Evolutionary conservation across 2,797 vertebrate species (phyloP), one percentile per base, ranked within the genome.

Genomic region (Lagocephalus sceleratus): DNA sequence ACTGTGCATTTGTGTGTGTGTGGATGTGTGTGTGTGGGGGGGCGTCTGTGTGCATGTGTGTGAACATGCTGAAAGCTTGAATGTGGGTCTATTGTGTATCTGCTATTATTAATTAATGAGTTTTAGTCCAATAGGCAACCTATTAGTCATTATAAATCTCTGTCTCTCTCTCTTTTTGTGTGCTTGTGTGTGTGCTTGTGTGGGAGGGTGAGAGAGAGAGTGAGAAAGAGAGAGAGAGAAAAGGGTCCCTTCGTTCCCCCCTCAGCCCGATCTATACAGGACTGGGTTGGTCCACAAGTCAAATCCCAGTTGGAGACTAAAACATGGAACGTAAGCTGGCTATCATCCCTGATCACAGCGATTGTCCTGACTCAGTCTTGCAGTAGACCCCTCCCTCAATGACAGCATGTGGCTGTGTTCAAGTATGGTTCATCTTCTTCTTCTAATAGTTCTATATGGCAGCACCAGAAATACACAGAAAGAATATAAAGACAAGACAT

Each of bases 81-180:
- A 91, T 85, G 80, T 67, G 68, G 82, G 83, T 75, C 83, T 81
- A 85, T 91, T 92, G 89, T 91, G 85, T 79, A 74, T 86, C 84
- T 78, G 88, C 91, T 91, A 88, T 93, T 93, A 94, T 96, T 94
- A 93, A 97, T 96, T 93, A 93, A 95, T 95, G 93, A 94, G 92
- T 88, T 73, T 80, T 86, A 89, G 87, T 75, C 83, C 68, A 17
- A 8, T 43, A 87, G 89, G 89, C 87, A 86, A 92, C 92, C 91
- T 88, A 92, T 94, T 94, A 88, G 75, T 91, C 87, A 87, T 83
- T 75, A 77, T 69, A 38, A 47, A 51, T 52, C 2, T 14, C 12
- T 14, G 2, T 14, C 32, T 14, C 10, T 35, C 32, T 35, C 12
- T 35, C 11, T 35, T 1, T 14, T 3, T 53, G 6, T 65, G 59